These are phyloP conservation scores for Tipula lateralis DNA, from an alignment of 2,888 invertebrate genomes.

Conservation along the genomic window DNA sequence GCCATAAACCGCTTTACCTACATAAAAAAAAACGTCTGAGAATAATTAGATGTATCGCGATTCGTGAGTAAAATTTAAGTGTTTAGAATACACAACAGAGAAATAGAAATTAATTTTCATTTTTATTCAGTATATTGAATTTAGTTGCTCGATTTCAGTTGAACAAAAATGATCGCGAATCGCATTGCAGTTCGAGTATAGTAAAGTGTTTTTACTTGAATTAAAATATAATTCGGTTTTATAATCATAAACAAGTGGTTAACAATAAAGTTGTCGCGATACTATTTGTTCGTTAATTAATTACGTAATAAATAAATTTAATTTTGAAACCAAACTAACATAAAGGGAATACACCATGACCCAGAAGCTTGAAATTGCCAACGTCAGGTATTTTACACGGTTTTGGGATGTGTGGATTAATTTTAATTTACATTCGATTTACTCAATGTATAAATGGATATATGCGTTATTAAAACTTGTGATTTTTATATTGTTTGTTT, in stretches of 20 bases:
- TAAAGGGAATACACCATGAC: background rate
- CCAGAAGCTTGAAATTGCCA: too few relatives aligned
- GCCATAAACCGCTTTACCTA: background rate
- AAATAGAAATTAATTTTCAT: background rate
- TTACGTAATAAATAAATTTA: background rate
- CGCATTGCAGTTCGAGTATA: background rate
- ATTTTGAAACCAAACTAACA: background rate
- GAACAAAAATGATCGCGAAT: background rate
- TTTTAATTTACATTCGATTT: background rate
- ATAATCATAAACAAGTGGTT: background rate
- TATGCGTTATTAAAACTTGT: background rate
- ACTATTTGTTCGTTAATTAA: background rate
- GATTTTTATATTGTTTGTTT: too few relatives aligned
- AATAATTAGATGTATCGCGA: background rate
- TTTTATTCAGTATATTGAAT: background rate
- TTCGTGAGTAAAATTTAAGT: background rate
- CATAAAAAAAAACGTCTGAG: background rate
- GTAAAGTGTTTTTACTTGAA: background rate
- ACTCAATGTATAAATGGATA: background rate
- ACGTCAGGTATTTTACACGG: background rate
- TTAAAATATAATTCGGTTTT: background rate
- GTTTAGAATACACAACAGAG: background rate
- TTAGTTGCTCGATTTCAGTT: background rate
- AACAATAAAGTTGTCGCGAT: background rate
- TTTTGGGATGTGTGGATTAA: too few relatives aligned